phyloP scores from a whole-genome alignment of 2,888 invertebrate genomes.

The Ectemnius cavifrons region DNA sequence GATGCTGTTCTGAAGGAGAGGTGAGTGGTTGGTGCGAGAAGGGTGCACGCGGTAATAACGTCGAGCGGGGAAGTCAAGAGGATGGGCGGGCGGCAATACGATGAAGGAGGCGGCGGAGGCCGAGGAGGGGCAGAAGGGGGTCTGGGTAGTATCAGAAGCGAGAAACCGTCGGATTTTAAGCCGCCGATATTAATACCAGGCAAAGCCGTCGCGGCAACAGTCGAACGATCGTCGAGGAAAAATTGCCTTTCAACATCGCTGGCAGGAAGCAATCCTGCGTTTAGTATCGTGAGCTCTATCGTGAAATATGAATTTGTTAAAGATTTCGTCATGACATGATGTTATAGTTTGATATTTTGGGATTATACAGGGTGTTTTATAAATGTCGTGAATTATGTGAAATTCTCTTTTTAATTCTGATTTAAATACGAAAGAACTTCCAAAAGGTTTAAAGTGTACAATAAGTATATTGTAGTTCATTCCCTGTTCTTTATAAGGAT shows the following conservation, averaged over 20 bases:
- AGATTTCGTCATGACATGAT: too few relatives aligned
- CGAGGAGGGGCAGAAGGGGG: background rate
- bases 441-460: too few relatives aligned
- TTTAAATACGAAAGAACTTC: too few relatives aligned
- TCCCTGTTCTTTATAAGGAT: too few relatives aligned
- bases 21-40: conserved; percentile 3
- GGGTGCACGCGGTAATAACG: conserved; percentile 6
- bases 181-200: conserved; percentile 52
- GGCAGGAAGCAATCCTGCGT: too few relatives aligned
- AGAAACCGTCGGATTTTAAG: conserved; percentile 37
- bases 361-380: too few relatives aligned
- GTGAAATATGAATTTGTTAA: too few relatives aligned
- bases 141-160: background rate
- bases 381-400: too few relatives aligned
- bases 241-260: background rate
- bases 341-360: too few relatives aligned
- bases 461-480: too few relatives aligned
- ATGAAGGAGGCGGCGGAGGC: background rate
- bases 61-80: conserved; percentile 13
- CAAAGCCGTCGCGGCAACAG: conserved; percentile 13
- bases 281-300: too few relatives aligned
- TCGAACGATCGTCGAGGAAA: conserved; percentile 18
- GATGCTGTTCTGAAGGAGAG: background rate
- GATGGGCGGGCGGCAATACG: conserved; percentile 39
- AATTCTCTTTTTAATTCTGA: too few relatives aligned